phyloP scores from a whole-genome alignment of 2,888 invertebrate species.

The Cataglyphis cursor region DNA sequence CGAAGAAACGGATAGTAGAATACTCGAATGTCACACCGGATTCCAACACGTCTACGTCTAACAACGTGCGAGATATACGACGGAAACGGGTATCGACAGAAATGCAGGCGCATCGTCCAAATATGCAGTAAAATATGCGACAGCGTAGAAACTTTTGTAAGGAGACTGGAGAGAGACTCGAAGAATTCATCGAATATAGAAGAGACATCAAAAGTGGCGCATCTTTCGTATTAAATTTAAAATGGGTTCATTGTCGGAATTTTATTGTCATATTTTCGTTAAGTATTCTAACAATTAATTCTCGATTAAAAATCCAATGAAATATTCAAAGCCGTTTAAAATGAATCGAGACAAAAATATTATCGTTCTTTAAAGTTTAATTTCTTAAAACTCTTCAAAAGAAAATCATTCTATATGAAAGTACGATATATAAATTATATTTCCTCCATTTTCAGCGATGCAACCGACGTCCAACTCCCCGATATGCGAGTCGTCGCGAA shows the following conservation, averaged over 20 bases:
- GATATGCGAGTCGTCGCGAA: constrained; percentile 9
- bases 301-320: constrained; percentile 11
- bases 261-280: not conserved
- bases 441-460: not conserved
- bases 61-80: constrained; percentile 48
- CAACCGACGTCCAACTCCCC: not conserved
- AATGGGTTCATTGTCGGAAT: not conserved
- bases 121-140: constrained; percentile 50
- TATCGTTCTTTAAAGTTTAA: not conserved
- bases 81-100: constrained; percentile 65
- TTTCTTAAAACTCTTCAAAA: constrained; percentile 3
- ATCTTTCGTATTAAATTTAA: not conserved
- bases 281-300: constrained; percentile 4
- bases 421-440: not conserved
- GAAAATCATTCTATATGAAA: not conserved
- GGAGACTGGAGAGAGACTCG: constrained; percentile 26
- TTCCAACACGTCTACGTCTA: constrained; percentile 42
- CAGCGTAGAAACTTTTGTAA: constrained; percentile 42
- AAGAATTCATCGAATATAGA: constrained; percentile 43
- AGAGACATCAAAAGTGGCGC: constrained; percentile 12
- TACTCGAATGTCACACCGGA: constrained; percentile 49
- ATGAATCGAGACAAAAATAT: constrained; percentile 10
- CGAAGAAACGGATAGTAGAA: constrained; percentile 38
- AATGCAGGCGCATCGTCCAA: constrained; percentile 60
- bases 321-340: not conserved